phyloP scores from a whole-genome alignment of 92 coral and sea anemone genomes.

The Zoanthus gigantus region DNA sequence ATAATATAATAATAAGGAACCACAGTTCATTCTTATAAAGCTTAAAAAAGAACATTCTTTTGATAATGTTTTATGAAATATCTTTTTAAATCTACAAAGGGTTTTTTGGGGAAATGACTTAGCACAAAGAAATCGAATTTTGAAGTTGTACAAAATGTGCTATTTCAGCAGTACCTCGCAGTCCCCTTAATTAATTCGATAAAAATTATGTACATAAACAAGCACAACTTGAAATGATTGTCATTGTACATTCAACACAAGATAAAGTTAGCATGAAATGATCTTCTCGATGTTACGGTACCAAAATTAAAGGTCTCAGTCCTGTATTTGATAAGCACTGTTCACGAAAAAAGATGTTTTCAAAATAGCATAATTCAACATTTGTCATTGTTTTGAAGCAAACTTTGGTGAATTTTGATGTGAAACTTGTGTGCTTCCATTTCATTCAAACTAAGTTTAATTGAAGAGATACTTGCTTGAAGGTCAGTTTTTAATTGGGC shows the following conservation, averaged over 20 bases:
- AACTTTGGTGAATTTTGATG: constrained; percentile 3
- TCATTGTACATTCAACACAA: not conserved
- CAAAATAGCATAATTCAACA: not conserved
- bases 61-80: too few relatives aligned
- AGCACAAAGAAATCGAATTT: not conserved
- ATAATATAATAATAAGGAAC: too few relatives aligned
- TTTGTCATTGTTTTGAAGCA: not conserved
- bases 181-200: constrained; percentile 1
- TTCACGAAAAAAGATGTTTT: constrained; percentile 6
- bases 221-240: constrained; percentile 15
- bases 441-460: not conserved
- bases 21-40: too few relatives aligned
- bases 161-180: constrained; percentile 11
- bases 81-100: too few relatives aligned
- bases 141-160: not conserved
- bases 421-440: not conserved
- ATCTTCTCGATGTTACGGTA: not conserved
- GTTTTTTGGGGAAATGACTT: too few relatives aligned
- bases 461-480: constrained; percentile 16
- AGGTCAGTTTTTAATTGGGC: not conserved
- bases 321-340: not conserved
- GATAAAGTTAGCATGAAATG: constrained; percentile 11
- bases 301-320: constrained; percentile 24
- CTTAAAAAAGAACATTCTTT: too few relatives aligned
- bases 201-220: constrained; percentile 21